Evolutionary conservation across 53 echinoderm and acorn worm species (phyloP), one percentile per base, ranked within the genome.

Genomic region (Luidia sarsii): DNA sequence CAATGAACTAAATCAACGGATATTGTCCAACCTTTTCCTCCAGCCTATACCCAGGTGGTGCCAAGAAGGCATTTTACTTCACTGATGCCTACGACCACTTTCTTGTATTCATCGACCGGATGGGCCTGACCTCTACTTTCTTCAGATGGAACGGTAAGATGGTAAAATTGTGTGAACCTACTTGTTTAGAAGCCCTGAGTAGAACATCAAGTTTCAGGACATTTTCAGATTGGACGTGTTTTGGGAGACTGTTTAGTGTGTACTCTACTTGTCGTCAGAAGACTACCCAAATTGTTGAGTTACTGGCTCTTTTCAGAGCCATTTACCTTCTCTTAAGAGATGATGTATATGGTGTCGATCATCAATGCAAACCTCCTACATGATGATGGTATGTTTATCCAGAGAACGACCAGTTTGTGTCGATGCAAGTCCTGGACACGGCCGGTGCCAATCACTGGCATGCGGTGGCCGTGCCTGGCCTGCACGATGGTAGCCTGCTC

Each of bases 121-220:
- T 36, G 21, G 63, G 71, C 23, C 60, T 48, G 59, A 48, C 36
- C 10, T 48, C 83, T 30, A 63, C 71, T 21, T 83, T 83, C 59
- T 83, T 49, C 71, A 46, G 71, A 30, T 83, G 83, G 83, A 57
- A 83, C 38, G 70, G 83, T 83, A 83, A 23, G 83, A 4, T 41
- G n/a, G n/a, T n/a, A n/a, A n/a, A n/a, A n/a, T n/a, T n/a, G n/a
- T n/a, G n/a, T n/a, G n/a, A n/a, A n/a, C n/a, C n/a, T n/a, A n/a
- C n/a, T n/a, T n/a, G n/a, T n/a, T n/a, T n/a, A n/a, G n/a, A n/a
- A n/a, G n/a, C n/a, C n/a, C n/a, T n/a, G n/a, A n/a, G n/a, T n/a
- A n/a, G n/a, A n/a, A n/a, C n/a, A n/a, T n/a, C n/a, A n/a, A n/a
- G n/a, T n/a, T n/a, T n/a, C n/a, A n/a, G n/a, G n/a, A n/a, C n/a